phyloP scores from a whole-genome alignment of 2,113 vertebrate genomes.

The Oryzias celebensis region DNA sequence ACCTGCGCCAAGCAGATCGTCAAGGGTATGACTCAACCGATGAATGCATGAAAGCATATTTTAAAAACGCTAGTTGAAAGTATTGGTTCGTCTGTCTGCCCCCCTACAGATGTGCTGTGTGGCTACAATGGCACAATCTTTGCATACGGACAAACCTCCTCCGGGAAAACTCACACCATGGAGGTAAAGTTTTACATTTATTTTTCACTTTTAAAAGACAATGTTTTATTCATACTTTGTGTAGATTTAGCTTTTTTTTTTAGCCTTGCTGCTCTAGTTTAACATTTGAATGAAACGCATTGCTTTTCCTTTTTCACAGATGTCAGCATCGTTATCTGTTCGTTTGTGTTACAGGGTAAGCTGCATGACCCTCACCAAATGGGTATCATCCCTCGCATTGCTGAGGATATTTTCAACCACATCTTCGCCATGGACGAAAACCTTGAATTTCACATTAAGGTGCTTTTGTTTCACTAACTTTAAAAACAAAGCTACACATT shows the following conservation, averaged over 20 bases:
- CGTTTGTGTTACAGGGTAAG: conserved; percentile 80
- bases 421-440: conserved; percentile 97
- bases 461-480: conserved; percentile 29
- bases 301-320: neutral
- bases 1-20: conserved; percentile 95
- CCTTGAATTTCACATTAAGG: conserved; percentile 96
- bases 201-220: no score
- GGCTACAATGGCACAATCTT: conserved; percentile 96
- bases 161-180: conserved; percentile 96
- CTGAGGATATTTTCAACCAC: conserved; percentile 93
- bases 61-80: neutral
- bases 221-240: no score
- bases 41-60: neutral
- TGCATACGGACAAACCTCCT: conserved; percentile 93
- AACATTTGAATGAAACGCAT: no score
- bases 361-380: conserved; percentile 91
- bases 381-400: conserved; percentile 94
- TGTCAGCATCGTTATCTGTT: neutral
- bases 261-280: no score
- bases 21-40: conserved; percentile 76
- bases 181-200: conserved; percentile 75
- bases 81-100: neutral
- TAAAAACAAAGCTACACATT: neutral
- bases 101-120: conserved; percentile 82
- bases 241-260: no score